Evolutionary conservation across 2,797 vertebrate species (phyloP).

Genomic region (Falco concolor): DNA sequence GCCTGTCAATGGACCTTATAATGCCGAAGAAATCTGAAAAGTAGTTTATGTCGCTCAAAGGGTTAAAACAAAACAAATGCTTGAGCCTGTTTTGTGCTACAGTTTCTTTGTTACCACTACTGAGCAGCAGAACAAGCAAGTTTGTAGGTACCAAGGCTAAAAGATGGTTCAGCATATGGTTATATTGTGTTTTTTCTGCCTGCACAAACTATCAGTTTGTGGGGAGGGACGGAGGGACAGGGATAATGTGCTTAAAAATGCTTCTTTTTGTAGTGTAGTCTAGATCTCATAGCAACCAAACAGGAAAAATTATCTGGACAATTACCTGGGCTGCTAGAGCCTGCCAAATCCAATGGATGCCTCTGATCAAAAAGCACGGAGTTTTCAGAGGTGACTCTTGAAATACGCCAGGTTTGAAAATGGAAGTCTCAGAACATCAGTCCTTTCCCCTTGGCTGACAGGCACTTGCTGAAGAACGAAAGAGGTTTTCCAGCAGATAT

Average conservation of each 20-base stretch:
- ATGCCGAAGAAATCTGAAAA: neutral
- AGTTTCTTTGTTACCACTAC: neutral
- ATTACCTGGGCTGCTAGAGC: neutral
- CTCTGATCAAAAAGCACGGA: neutral
- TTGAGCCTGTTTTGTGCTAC: neutral
- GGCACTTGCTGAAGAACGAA: neutral
- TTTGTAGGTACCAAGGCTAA: neutral
- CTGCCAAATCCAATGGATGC: neutral
- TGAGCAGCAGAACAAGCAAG: neutral
- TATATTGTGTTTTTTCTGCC: neutral
- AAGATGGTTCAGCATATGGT: neutral
- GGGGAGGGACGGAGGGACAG: no score
- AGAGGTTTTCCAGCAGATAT: constrained; percentile 23
- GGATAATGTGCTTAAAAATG: neutral
- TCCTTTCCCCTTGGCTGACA: constrained; percentile 7
- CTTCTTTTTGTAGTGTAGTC: neutral
- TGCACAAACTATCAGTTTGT: neutral
- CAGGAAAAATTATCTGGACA: neutral
- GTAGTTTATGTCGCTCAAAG: neutral
- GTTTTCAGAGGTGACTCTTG: neutral
- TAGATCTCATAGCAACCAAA: neutral
- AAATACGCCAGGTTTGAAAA: neutral
- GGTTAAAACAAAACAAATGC: neutral
- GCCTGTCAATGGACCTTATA: neutral
- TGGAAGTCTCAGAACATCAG: neutral